Conservation (phyloP, 2,888 invertebrate genomes). For the Stegophylla sp. region DNA sequence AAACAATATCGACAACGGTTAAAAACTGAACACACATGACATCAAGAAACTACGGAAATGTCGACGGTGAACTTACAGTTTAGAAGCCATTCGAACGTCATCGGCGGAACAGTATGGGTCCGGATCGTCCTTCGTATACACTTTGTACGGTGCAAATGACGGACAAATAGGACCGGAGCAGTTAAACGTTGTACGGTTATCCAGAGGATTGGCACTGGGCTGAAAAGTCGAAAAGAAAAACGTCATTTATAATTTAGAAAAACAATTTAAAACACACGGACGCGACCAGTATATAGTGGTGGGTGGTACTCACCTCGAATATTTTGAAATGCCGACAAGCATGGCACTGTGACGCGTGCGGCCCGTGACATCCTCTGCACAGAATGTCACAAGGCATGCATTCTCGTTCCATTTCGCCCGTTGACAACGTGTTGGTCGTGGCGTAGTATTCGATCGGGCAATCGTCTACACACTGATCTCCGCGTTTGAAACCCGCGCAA, state of each 20-base stretch:
- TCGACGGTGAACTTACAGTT: slow-evolving; percentile 44
- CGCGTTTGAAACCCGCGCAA: slow-evolving; percentile 84
- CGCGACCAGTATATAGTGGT: background rate
- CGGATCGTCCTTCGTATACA: slow-evolving; percentile 74
- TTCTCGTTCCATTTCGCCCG: slow-evolving; percentile 75
- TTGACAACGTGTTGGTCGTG: slow-evolving; percentile 75
- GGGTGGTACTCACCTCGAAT: slow-evolving; percentile 59
- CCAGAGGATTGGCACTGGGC: slow-evolving; percentile 65
- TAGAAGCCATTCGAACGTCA: slow-evolving; percentile 64
- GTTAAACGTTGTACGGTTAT: slow-evolving; percentile 77
- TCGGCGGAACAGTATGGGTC: slow-evolving; percentile 82
- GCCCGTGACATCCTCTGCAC: slow-evolving; percentile 85
- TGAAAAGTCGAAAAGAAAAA: slow-evolving; percentile 9
- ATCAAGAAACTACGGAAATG: too few species aligned
- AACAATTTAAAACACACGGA: too few species aligned
- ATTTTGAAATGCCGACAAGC: slow-evolving; percentile 62
- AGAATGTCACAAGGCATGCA: slow-evolving; percentile 72
- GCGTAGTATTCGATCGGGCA: slow-evolving; percentile 85
- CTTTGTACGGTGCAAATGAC: slow-evolving; percentile 75
- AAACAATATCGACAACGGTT: slow-evolving; percentile 58
- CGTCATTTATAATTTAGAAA: too few species aligned
- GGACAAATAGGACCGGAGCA: slow-evolving; percentile 85
- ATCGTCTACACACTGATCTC: slow-evolving; percentile 89
- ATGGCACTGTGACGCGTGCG: slow-evolving; percentile 75
- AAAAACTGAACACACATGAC: background rate